Evolutionary conservation across 2,113 vertebrate species (phyloP).

Genomic region (Heterochromis multidens): DNA sequence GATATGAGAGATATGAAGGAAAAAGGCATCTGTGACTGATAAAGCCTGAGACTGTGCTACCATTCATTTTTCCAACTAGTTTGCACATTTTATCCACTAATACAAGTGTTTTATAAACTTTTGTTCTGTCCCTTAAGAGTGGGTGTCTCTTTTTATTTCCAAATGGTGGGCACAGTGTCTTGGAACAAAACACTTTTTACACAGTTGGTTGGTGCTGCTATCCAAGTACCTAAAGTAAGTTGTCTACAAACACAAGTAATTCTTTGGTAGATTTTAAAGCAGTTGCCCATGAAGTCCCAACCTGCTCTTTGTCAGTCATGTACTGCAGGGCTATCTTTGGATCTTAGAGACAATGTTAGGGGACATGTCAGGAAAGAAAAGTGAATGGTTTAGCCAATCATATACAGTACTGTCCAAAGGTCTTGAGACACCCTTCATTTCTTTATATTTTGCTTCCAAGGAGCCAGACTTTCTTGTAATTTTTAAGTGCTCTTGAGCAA

Average conservation of each 20-base stretch:
- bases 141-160: constrained; percentile 19
- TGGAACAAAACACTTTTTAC: constrained; percentile 25
- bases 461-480: background rate
- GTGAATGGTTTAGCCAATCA: background rate
- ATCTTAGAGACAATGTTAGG: background rate
- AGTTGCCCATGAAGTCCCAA: background rate
- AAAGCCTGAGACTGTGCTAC: background rate
- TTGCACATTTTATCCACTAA: background rate
- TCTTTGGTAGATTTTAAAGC: background rate
- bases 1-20: background rate
- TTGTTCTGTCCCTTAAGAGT: background rate
- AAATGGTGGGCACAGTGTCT: constrained; percentile 27
- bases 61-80: background rate
- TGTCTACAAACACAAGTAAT: constrained; percentile 3
- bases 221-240: constrained; percentile 11
- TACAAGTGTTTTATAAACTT: background rate
- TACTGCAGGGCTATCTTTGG: background rate
- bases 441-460: background rate
- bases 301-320: background rate
- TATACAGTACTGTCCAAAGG: background rate
- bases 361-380: background rate
- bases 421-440: background rate
- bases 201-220: constrained; percentile 12
- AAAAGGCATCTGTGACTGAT: background rate
- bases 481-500: background rate